Conservation (phyloP, 2,113 vertebrate species). For the Clarias macrocephalus region DNA sequence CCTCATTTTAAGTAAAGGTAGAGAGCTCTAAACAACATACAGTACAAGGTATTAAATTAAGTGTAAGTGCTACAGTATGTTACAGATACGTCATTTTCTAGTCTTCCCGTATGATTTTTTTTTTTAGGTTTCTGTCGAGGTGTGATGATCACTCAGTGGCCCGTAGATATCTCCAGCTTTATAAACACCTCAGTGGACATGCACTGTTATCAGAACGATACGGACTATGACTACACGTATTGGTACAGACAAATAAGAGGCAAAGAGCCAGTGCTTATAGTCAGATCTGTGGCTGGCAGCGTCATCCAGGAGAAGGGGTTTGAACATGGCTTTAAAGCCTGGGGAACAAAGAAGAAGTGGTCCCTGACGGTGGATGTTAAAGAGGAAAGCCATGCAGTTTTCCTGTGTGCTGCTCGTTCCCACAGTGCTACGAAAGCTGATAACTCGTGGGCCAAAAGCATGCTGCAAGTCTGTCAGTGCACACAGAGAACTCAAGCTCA, state of each 20-base stretch:
- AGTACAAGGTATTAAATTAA: background rate
- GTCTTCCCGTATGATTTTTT: background rate
- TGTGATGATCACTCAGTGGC: slow-evolving; percentile 55
- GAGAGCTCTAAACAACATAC: background rate
- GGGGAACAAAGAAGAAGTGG: slow-evolving; percentile 43
- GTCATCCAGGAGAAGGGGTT: slow-evolving; percentile 31
- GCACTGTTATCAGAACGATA: slow-evolving; percentile 53
- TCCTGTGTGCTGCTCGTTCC: slow-evolving; percentile 52
- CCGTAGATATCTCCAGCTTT: slow-evolving; percentile 15
- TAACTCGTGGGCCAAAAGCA: slow-evolving; percentile 27
- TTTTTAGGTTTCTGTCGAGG: slow-evolving; percentile 24
- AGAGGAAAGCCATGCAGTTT: slow-evolving; percentile 37
- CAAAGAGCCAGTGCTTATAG: slow-evolving; percentile 39
- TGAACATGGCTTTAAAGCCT: slow-evolving; percentile 26
- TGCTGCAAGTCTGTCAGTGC: background rate
- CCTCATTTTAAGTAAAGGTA: background rate
- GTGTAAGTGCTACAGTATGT: background rate
- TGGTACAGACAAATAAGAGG: slow-evolving; percentile 49
- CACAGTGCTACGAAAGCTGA: slow-evolving; percentile 34
- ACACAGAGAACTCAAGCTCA: slow-evolving; percentile 36
- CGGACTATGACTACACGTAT: slow-evolving; percentile 50
- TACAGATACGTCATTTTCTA: background rate
- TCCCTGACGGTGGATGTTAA: slow-evolving; percentile 40
- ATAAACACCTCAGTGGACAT: slow-evolving; percentile 22
- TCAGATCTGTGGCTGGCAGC: background rate